These are phyloP conservation scores for Rhineura floridana DNA, from an alignment of 2,113 vertebrate species.

Conservation along the genomic window DNA sequence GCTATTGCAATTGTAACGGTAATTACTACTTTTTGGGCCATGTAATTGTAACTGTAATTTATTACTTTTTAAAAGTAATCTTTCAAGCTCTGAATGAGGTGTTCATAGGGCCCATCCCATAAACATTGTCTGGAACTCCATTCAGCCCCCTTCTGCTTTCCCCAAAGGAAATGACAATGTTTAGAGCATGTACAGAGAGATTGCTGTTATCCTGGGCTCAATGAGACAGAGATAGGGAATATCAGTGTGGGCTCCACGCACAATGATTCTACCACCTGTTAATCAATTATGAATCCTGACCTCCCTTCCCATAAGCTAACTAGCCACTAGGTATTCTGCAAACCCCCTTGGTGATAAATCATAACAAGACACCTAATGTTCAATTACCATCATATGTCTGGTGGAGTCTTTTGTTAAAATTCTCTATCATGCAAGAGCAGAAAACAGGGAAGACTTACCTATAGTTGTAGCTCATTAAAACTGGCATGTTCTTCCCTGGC, in stretches of 20 bases:
- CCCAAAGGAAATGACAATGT: slow-evolving; percentile 54
- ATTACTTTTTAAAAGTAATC: too few species aligned
- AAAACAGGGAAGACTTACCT: background rate
- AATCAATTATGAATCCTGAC: slow-evolving; percentile 68
- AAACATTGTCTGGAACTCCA: slow-evolving; percentile 56
- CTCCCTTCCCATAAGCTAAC: slow-evolving; percentile 48
- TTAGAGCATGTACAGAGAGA: slow-evolving; percentile 21
- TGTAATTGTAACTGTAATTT: too few species aligned
- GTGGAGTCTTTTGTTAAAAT: background rate
- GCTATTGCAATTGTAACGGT: too few species aligned
- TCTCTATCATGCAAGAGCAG: background rate
- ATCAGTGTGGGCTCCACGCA: slow-evolving; percentile 42
- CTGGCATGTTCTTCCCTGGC: background rate
- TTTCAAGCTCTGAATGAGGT: too few species aligned
- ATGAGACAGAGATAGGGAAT: slow-evolving; percentile 58
- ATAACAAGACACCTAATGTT: slow-evolving; percentile 32
- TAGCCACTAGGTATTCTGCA: slow-evolving; percentile 48
- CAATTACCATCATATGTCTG: background rate
- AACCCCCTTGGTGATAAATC: slow-evolving; percentile 42
- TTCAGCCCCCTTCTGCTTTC: slow-evolving; percentile 32
- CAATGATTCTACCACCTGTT: slow-evolving; percentile 59
- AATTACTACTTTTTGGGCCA: too few species aligned
- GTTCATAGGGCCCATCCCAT: slow-evolving; percentile 20
- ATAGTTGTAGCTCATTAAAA: background rate
- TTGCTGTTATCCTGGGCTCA: slow-evolving; percentile 51